A percentile compares a stretch with the other conserved stretches of the same genome.
These are phyloP conservation scores for Molossus molossus DNA, from an alignment of 2,797 vertebrate genomes.

Conservation along the genomic window DNA sequence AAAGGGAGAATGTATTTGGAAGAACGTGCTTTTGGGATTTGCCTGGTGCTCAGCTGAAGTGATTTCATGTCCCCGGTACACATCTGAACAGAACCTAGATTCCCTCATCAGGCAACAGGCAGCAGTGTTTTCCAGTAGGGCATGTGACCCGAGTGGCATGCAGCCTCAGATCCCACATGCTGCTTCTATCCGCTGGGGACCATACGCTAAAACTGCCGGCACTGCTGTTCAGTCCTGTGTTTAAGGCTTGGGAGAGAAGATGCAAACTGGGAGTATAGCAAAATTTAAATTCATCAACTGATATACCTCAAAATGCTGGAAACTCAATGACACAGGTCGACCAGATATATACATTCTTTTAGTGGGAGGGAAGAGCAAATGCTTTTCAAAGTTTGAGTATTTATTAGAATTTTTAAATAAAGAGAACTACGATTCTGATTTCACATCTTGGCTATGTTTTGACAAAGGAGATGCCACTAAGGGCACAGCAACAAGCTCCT, in stretches of 20 bases:
- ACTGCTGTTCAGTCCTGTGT: slow-evolving; percentile 75
- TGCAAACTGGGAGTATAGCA: slow-evolving; percentile 65
- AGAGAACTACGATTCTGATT: slow-evolving; percentile 88
- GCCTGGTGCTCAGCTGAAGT: slow-evolving; percentile 36
- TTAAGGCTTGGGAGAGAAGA: slow-evolving; percentile 7
- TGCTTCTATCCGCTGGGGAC: slow-evolving; percentile 72
- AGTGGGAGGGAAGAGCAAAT: slow-evolving; percentile 84
- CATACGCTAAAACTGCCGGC: slow-evolving; percentile 51
- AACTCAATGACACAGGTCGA: slow-evolving; percentile 65
- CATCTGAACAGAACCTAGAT: slow-evolving; percentile 77
- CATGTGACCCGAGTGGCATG: slow-evolving; percentile 25
- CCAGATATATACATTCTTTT: slow-evolving; percentile 64
- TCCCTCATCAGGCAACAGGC: slow-evolving; percentile 79
- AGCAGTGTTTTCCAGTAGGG: slow-evolving; percentile 77
- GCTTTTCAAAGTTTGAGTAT: slow-evolving; percentile 85
- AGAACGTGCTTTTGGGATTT: slow-evolving; percentile 75
- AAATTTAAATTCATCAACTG: slow-evolving; percentile 77
- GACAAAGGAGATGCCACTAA: slow-evolving; percentile 87
- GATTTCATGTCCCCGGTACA: slow-evolving; percentile 34
- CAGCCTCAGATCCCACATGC: slow-evolving; percentile 67
- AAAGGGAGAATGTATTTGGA: slow-evolving; percentile 71
- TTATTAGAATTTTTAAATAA: slow-evolving; percentile 89
- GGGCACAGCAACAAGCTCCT: slow-evolving; percentile 83
- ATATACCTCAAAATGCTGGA: slow-evolving; percentile 64
- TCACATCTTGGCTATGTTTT: slow-evolving; percentile 90